These are phyloP conservation scores for Idaea dimidiata DNA, from an alignment of 2,888 invertebrate species.

Conservation along the genomic window DNA sequence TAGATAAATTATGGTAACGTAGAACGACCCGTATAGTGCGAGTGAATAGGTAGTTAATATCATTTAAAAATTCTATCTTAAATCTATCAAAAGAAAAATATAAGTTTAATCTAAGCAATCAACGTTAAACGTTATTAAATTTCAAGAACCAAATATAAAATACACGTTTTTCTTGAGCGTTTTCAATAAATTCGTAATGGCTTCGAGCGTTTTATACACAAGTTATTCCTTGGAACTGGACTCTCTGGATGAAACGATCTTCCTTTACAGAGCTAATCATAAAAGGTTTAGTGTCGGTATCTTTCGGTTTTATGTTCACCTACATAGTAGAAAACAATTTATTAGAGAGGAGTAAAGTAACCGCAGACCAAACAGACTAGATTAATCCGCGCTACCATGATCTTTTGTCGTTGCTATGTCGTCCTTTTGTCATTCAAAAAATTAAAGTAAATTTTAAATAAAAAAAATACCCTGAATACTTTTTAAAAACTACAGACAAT, in stretches of 20 bases:
- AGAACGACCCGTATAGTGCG: too few relatives aligned
- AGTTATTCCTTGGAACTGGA: conserved; percentile 55
- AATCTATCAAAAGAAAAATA: neutral
- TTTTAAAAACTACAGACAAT: too few relatives aligned
- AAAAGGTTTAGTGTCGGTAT: conserved; percentile 42
- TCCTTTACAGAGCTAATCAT: conserved; percentile 58
- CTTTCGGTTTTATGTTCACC: conserved; percentile 46
- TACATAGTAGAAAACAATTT: conserved; percentile 45
- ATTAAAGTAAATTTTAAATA: too few relatives aligned
- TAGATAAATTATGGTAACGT: too few relatives aligned
- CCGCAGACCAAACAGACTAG: neutral
- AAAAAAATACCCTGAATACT: too few relatives aligned
- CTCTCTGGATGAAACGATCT: conserved; percentile 53
- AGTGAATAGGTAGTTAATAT: too few relatives aligned
- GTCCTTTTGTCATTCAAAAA: too few relatives aligned
- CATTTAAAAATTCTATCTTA: neutral
- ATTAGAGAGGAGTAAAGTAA: conserved; percentile 31
- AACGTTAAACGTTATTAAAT: conserved; percentile 1
- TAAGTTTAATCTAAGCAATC: neutral
- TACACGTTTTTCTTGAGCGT: neutral
- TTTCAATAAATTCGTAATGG: conserved; percentile 31
- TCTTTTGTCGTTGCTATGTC: too few relatives aligned
- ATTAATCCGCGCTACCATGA: too few relatives aligned
- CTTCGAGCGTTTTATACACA: conserved; percentile 43
- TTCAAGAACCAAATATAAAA: conserved; percentile 7